Percentiles rank a stretch among this genome's conserved stretches.
phyloP scores from a whole-genome alignment of 2,888 invertebrate species.

The Conomelus anceps region DNA sequence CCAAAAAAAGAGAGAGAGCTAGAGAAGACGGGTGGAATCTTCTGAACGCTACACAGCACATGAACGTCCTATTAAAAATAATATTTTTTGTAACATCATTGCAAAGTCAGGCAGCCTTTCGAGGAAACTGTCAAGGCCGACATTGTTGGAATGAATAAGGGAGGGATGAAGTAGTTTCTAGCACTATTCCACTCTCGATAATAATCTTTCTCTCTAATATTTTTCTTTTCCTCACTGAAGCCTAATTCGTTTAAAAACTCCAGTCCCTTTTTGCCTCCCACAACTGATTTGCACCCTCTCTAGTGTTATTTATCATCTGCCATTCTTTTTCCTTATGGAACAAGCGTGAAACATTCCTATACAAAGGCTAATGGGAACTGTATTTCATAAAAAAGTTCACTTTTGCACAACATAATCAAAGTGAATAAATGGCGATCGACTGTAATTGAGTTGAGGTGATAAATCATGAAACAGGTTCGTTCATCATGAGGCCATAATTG shows the following conservation, averaged over 20 bases:
- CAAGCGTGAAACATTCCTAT: not conserved
- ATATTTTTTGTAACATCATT: slow-evolving; percentile 21
- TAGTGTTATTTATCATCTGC: not conserved
- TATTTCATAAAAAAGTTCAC: not conserved
- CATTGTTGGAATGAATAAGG: not conserved
- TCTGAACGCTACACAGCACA: not conserved
- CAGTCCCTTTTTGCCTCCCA: not conserved
- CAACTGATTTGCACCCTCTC: not conserved
- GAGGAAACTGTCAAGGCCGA: not conserved
- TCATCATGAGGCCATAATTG: no score
- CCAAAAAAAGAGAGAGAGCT: not conserved
- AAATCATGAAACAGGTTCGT: no score
- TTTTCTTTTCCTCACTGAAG: not conserved
- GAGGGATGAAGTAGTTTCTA: not conserved
- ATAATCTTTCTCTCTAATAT: not conserved
- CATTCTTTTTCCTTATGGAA: not conserved
- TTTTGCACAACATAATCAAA: no score
- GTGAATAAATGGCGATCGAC: no score
- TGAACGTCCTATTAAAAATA: slow-evolving; percentile 19
- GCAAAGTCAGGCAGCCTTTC: slow-evolving; percentile 19
- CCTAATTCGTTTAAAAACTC: not conserved
- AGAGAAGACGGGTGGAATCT: not conserved
- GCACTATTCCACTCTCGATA: not conserved
- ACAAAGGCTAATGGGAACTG: not conserved
- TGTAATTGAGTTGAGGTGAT: no score